A percentile compares a stretch with the other conserved stretches of the same genome.
phyloP scores from a whole-genome alignment of 2,888 invertebrate genomes.

The Scrobipalpa atriplicella region DNA sequence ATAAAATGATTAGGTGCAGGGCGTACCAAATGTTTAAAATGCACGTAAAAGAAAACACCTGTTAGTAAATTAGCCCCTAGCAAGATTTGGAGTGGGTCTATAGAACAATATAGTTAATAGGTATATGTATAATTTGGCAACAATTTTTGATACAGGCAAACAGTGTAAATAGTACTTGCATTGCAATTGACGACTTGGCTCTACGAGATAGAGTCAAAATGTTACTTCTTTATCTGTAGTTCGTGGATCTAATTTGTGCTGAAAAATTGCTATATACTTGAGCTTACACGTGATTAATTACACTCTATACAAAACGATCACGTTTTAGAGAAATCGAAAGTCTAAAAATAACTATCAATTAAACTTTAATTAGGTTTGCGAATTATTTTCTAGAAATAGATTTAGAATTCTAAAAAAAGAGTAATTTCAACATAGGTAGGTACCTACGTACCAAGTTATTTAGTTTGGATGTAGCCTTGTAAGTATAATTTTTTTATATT shows the following conservation, averaged over 20 bases:
- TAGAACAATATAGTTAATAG: not conserved
- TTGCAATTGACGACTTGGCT: too few species aligned
- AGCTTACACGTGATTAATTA: not conserved
- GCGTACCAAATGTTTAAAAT: not conserved
- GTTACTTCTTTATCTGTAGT: too few species aligned
- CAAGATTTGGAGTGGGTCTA: not conserved
- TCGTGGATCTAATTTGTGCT: not conserved
- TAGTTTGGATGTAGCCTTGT: too few species aligned
- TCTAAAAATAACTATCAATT: not conserved
- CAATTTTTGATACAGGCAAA: not conserved
- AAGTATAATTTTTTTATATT: not conserved
- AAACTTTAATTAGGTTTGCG: too few species aligned
- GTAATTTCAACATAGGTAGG: too few species aligned
- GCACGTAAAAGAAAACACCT: constrained; percentile 1
- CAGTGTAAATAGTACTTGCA: too few species aligned
- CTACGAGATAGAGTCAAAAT: too few species aligned
- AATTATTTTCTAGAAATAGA: too few species aligned
- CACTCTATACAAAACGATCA: not conserved
- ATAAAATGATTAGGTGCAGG: not conserved
- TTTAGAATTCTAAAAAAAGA: too few species aligned
- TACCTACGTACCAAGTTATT: too few species aligned
- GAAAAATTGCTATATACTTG: not conserved
- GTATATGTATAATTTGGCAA: constrained; percentile 12
- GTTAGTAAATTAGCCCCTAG: not conserved
- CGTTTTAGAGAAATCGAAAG: not conserved